Base-by-base conservation (phyloP, 2,113 vertebrate species). In the Salminus brasiliensis region DNA sequence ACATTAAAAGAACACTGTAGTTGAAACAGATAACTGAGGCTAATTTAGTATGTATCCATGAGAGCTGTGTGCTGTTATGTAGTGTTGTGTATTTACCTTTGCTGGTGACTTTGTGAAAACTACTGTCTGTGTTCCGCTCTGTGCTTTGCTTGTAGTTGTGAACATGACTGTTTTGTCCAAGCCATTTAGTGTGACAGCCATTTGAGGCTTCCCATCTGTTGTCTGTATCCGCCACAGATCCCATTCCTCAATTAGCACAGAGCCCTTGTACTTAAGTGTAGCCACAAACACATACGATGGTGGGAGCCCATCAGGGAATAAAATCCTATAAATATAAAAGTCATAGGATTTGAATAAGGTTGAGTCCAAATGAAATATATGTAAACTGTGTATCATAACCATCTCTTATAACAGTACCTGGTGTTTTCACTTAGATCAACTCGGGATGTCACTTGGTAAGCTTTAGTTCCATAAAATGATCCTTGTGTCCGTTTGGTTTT, bases 231-330 rank as follows among this genome's bases (percentile, higher is more conserved):
- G 93, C 97, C 97, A 99, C 72, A 99, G 90, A 87, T 99, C 96
- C 97, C 97, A 99, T 0, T 95, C 92, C 87, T 99, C 98, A 63
- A 89, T 94, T 1, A 93, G 53, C 63, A 93, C 88, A 0, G 92
- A 91, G 39, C 92, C 95, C 87, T 96, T 96, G 91, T 98, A 98
- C 86, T 95, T 95, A 90, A 98, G 90, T 0, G 97, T 98, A 76
- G 97, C 95, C 81, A 99, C 96, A 87, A 98, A 98, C 11, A 99
- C 96, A 76, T 99, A 99, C 1, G 97, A 99, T 60, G 97, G 97
- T 78, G 97, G 97, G 63, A 99, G 94, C 32, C 97, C 97, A 90
- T 97, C 97, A 72, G 97, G 97, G 84, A 99, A 98, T 77, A 99
- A 92, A 78, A 90, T 90, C 88, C 97, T 99, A 76, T 59, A 36